Base-by-base conservation (phyloP, 2,888 invertebrate genomes). In the Pilophorus perplexus region DNA sequence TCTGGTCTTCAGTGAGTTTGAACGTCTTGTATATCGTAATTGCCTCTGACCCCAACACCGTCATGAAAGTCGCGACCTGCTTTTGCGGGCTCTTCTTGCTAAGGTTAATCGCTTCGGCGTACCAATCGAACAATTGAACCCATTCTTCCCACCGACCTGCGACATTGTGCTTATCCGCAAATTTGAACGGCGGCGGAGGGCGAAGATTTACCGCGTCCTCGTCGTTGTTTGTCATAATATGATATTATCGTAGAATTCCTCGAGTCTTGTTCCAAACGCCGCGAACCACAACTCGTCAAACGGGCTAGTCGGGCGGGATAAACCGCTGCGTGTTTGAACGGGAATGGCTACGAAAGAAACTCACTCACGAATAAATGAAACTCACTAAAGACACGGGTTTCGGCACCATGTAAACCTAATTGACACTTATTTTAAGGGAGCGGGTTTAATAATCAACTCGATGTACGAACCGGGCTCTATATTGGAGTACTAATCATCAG, bases 51-150 rank as follows among this genome's bases (percentile, higher is more conserved):
- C 46, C 62, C 28, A 46, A 44, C 6, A 27, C 62, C 12, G 62
- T 62, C 62, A 62, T 62, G 28, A 62, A 62, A 46, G 62, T 44
- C 5, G 62, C 62, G 12, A 62, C 62, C 16, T 62, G 42, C 46
- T 62, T 62, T 22, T 44, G 18, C 27, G 28, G 62, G 10, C 18
- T 62, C 28, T 62, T 62, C 25, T 44, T 62, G 5, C 2, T 42
- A 2, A 62, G 18, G 27, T 62, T 62, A 4, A 20, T 42, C 8
- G 60, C 44, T 42, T 60, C 60, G 2, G 60, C 60, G 14, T 23
- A 42, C 60, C 60, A 60, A 6, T 48, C 46, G n/a, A 55, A 55
- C 14, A 14, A 23, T 16, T 28, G 55, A 5, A 55, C 5, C 55
- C 55, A 55, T 55, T 33, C 4, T n/a, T 55, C 22, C 37, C 55